These are phyloP conservation scores for Corapipo altera DNA, from an alignment of 2,113 vertebrate species.

Conservation along the genomic window DNA sequence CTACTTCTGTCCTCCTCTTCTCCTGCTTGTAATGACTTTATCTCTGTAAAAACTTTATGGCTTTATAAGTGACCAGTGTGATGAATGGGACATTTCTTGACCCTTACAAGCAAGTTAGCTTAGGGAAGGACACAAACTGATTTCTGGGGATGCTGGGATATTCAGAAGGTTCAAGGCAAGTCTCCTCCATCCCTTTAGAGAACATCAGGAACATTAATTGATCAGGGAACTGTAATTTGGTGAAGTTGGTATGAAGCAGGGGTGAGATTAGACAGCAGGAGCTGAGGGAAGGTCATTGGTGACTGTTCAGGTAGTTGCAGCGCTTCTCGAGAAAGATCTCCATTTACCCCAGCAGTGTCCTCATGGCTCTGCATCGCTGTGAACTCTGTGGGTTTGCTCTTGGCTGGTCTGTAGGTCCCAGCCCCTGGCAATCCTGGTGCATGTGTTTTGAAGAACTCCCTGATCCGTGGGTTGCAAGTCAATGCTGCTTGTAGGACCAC, in stretches of 20 bases:
- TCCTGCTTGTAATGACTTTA: neutral
- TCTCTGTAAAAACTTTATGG: neutral
- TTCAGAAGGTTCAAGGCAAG: neutral
- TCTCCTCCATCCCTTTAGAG: neutral
- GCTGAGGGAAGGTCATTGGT: neutral
- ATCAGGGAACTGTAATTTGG: neutral
- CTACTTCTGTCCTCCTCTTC: neutral
- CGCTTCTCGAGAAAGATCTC: neutral
- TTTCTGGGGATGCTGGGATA: neutral
- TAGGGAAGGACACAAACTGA: neutral
- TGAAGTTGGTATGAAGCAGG: neutral
- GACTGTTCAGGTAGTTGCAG: neutral
- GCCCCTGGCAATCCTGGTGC: neutral
- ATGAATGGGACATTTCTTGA: neutral
- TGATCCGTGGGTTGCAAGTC: neutral
- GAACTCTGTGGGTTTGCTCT: neutral
- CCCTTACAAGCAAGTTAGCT: neutral
- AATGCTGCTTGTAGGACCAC: neutral
- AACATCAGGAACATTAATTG: neutral
- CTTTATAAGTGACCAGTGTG: neutral
- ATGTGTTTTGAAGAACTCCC: neutral
- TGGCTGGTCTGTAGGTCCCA: neutral
- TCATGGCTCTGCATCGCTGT: neutral
- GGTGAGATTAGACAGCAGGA: neutral
- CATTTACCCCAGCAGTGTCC: neutral